Conservation (phyloP, 2,888 invertebrate genomes). For the Micoletzkya japonica region DNA sequence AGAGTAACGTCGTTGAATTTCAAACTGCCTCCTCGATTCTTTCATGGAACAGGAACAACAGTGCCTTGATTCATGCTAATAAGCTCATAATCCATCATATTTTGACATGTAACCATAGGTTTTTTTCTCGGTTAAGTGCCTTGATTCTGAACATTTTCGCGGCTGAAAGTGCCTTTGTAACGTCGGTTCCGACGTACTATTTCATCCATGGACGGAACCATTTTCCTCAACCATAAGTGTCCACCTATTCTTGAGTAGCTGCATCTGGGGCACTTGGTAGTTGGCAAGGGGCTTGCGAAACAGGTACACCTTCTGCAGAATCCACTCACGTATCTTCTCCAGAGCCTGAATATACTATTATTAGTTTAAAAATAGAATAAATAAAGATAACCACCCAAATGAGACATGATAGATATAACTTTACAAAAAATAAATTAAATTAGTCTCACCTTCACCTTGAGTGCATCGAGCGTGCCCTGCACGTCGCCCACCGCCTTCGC, state of each 20-base stretch:
- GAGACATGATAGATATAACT: conserved; percentile 1
- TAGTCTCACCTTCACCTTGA: conserved; percentile 78
- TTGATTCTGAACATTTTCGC: too few species aligned
- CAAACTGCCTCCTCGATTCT: too few species aligned
- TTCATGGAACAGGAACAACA: too few species aligned
- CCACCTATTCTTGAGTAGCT: conserved; percentile 88
- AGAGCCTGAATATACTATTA: conserved; percentile 72
- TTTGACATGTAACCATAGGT: too few species aligned
- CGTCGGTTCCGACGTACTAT: too few species aligned
- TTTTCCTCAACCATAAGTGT: not conserved
- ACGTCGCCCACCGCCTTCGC: conserved; percentile 77
- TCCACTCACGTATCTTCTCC: conserved; percentile 87
- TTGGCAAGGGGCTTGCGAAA: conserved; percentile 97
- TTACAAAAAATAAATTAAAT: not conserved
- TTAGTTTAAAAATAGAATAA: not conserved
- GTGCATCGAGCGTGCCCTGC: conserved; percentile 88
- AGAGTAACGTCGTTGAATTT: too few species aligned
- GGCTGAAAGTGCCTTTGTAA: too few species aligned
- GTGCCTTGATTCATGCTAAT: too few species aligned
- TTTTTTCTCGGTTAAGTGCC: too few species aligned
- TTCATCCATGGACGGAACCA: too few species aligned
- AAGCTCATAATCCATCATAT: too few species aligned
- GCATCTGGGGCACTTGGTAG: conserved; percentile 97
- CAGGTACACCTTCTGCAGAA: conserved; percentile 91
- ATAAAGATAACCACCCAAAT: conserved; percentile 13